These are phyloP conservation scores for Dendrocincla fuliginosa DNA, from an alignment of 2,797 vertebrate genomes.

Conservation along the genomic window DNA sequence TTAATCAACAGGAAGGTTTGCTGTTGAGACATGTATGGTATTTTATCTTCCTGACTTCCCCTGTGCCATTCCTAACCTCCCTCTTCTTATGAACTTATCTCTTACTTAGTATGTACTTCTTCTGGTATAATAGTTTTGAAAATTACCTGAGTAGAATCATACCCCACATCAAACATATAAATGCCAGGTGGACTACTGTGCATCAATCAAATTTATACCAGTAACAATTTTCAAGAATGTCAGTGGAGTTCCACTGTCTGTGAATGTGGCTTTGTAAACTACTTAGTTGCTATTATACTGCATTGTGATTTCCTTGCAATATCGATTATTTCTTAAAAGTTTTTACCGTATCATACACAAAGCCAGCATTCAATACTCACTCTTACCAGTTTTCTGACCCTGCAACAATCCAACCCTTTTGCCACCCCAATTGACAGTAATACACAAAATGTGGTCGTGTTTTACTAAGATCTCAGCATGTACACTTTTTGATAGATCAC, in stretches of 20 bases:
- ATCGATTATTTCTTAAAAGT: neutral
- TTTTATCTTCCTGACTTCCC: slow-evolving; percentile 38
- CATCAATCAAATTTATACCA: neutral
- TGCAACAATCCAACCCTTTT: slow-evolving; percentile 23
- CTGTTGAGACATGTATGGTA: slow-evolving; percentile 2
- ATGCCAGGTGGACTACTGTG: neutral
- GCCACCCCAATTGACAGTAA: neutral
- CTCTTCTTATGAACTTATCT: neutral
- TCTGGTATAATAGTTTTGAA: neutral
- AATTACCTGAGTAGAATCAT: neutral
- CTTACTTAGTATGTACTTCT: neutral
- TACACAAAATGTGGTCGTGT: slow-evolving; percentile 27
- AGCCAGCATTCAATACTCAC: neutral
- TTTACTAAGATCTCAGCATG: slow-evolving; percentile 54
- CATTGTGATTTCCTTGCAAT: neutral
- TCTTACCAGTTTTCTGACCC: neutral
- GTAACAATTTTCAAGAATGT: neutral
- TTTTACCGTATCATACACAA: neutral
- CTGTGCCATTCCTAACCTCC: neutral
- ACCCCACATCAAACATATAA: neutral
- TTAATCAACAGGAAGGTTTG: slow-evolving; percentile 27
- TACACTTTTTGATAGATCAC: slow-evolving; percentile 46
- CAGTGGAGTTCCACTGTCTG: neutral
- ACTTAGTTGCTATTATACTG: neutral
- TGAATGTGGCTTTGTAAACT: neutral